Evolutionary conservation across 2,797 vertebrate genomes (phyloP), one percentile per base, ranked within the genome.

Genomic region (Brotula barbata): DNA sequence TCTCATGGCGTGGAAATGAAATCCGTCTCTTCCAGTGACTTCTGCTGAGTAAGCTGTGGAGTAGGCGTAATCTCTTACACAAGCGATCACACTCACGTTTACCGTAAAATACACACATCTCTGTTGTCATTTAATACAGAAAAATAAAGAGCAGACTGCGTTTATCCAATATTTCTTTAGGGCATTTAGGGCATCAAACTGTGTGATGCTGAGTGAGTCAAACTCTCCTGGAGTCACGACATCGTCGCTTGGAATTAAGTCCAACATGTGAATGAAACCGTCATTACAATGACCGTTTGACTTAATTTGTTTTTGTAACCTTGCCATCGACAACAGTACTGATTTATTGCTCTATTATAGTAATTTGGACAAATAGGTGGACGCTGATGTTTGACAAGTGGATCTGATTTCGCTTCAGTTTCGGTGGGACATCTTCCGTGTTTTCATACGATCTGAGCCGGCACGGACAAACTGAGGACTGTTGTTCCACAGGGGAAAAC

Each of bases 331-430:
- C 19, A 67, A 7, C 57, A 51, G 57, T 17, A 50, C 44, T 62
- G 37, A 61, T 77, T 82, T 81, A 82, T 83, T 84, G 65, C 49
- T 48, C 62, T 69, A 55, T 71, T 73, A 64, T 28, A 66, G 59
- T 65, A 55, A 75, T 68, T 71, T 54, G 67, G 62, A 81, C 66
- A 78, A 75, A 69, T 45, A 78, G 59, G 42, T 61, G 46, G 61
- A 45, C 40, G 71, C 71, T 65, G 44, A 80, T 78, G 78, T 82
- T 82, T 85, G 74, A 73, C 66, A 55, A 78, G 74, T 65, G 58
- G 80, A 73, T 83, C 54, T 75, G 71, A 81, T 88, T 86, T 87
- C 82, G 77, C 59, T 57, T 39, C 16, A 37, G 71, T 68, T 84
- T 82, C 49, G 55, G 52, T 48, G 70, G 73, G 83, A 80, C 53